Conservation (phyloP, 2,888 invertebrate species). For the Metalampra italica region DNA sequence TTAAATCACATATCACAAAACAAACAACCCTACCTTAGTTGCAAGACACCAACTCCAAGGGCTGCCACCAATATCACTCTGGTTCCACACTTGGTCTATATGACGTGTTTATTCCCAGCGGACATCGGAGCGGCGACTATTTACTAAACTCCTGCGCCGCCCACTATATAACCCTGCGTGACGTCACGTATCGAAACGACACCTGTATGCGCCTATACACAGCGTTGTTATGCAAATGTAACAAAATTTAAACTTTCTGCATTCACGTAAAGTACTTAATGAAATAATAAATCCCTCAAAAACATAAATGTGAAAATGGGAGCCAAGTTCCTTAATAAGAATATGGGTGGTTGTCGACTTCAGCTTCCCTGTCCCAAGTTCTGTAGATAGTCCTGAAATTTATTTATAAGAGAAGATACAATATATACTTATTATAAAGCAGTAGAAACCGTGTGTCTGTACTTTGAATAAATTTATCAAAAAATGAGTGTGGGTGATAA, state of each 20-base stretch:
- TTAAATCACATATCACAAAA: not conserved
- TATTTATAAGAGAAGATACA: too few species aligned
- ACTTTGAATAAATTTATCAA: too few species aligned
- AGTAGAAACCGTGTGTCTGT: too few species aligned
- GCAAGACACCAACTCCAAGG: slow-evolving; percentile 16
- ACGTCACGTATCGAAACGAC: slow-evolving; percentile 41
- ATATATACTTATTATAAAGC: too few species aligned
- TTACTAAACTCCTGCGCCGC: slow-evolving; percentile 51
- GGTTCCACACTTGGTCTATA: slow-evolving; percentile 3
- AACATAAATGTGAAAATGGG: not conserved
- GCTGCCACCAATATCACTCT: slow-evolving; percentile 14
- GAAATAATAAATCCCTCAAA: too few species aligned
- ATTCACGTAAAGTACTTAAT: not conserved
- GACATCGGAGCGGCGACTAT: slow-evolving; percentile 57
- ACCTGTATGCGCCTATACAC: slow-evolving; percentile 11
- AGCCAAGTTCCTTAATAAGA: too few species aligned
- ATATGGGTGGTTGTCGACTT: too few species aligned
- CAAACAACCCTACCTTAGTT: slow-evolving; percentile 23
- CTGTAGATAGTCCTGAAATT: too few species aligned
- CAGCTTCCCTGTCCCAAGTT: too few species aligned
- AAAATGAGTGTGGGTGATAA: too few species aligned
- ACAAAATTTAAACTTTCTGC: slow-evolving; percentile 11
- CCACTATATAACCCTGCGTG: slow-evolving; percentile 57
- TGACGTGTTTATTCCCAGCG: slow-evolving; percentile 30
- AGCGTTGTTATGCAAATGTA: slow-evolving; percentile 18